These are phyloP conservation scores for Stenurella melanura DNA, from an alignment of 2,888 invertebrate species.

Conservation along the genomic window DNA sequence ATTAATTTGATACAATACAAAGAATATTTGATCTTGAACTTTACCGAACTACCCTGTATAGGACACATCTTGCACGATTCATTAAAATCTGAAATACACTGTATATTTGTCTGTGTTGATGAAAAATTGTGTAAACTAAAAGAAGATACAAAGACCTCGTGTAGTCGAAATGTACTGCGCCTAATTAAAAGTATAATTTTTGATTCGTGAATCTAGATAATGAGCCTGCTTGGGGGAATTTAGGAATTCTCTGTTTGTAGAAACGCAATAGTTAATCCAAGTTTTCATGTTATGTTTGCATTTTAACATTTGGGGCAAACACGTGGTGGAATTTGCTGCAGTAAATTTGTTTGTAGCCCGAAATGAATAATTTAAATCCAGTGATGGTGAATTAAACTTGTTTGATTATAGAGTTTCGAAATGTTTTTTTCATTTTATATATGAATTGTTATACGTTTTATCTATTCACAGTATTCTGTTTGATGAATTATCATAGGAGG, in stretches of 20 bases:
- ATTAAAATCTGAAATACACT: too few species aligned
- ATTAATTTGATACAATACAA: too few species aligned
- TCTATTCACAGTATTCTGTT: not conserved
- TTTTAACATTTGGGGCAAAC: conserved; percentile 26
- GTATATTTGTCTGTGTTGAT: too few species aligned
- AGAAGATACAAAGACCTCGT: too few species aligned
- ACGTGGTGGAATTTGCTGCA: conserved; percentile 24
- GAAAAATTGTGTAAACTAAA: too few species aligned
- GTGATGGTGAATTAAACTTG: not conserved
- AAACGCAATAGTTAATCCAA: not conserved
- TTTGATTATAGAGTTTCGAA: not conserved
- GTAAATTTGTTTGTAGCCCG: not conserved
- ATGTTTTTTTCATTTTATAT: not conserved
- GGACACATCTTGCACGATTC: too few species aligned
- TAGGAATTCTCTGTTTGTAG: not conserved
- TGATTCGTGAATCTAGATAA: too few species aligned
- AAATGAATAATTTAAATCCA: not conserved
- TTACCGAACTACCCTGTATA: too few species aligned
- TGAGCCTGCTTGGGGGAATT: not conserved
- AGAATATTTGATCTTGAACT: too few species aligned
- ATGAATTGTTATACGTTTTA: not conserved
- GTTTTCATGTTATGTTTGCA: conserved; percentile 11
- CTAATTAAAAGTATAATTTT: too few species aligned
- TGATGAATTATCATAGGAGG: not conserved
- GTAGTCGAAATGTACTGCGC: too few species aligned